Base-by-base conservation (phyloP, 1,140 invertebrate genomes). In the Drosophila elegans region DNA sequence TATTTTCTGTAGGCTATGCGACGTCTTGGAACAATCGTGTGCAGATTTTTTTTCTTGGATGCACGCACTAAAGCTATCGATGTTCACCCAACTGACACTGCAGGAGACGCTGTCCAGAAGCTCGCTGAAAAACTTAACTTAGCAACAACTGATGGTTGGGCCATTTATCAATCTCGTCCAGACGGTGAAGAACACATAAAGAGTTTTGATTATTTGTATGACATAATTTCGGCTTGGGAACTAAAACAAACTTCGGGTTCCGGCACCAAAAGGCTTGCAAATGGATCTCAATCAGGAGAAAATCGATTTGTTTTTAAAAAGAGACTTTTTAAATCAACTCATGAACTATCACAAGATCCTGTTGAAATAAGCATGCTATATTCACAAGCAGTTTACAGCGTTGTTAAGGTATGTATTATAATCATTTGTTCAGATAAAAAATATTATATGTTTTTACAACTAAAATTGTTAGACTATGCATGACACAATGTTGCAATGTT, bases 331-430 rank as follows among this genome's bases (percentile, higher is more conserved):
- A 95, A 96, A 63, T 96, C 96, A 74, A 96, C 96, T 3, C 94
- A 97, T 34, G 97, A 98, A 93, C 94, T 99, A 60, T 98, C 97
- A n/a, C 97, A 98, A 93, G 98, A 99, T 93, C 97, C 97, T 0
- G 97, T 99, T 0, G 98, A 99, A 94, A 97, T 99, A 4, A 97
- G 97, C 84, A 94, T 99, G 80, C 93, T 99, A 2, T 99, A 98
- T 93, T 97, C 98, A 41, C 98, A 99, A 93, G 98, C 98, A 77
- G 98, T 99, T 2, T 96, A 98, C 88, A 97, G 96, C 90, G 97
- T 99, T 45, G 98, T 99, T 5, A 98, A 98, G 94, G 97, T 98
- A 94, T 57, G 63, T n/a, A 38, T 29, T 48, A 27, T 48, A 48
- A 4, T 10, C 16, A 39, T 6, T 32, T 32, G 29, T 32, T 6